These are phyloP conservation scores for Brachionus manjavacas DNA, from an alignment of 1,140 invertebrate genomes.

Conservation along the genomic window DNA sequence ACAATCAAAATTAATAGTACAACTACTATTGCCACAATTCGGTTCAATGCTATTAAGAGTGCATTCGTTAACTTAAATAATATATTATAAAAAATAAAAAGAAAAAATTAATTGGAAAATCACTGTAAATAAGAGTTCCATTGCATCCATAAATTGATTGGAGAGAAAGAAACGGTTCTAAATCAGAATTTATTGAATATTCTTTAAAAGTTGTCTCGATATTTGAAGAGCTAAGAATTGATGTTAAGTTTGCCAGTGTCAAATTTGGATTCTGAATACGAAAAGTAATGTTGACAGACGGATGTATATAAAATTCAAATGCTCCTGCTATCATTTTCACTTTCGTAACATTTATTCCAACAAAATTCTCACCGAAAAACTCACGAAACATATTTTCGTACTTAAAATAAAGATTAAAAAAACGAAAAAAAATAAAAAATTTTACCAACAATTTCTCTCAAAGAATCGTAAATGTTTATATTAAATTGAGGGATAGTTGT, in stretches of 20 bases:
- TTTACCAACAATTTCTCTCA: background rate
- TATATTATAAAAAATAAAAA: background rate
- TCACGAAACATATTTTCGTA: background rate
- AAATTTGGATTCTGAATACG: background rate
- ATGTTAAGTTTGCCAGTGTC: background rate
- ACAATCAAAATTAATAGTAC: background rate
- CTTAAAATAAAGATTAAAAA: background rate
- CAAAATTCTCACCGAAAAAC: background rate
- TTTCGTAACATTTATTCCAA: background rate
- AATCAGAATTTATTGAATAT: background rate
- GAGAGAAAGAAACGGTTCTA: background rate
- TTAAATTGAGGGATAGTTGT: background rate
- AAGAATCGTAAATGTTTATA: background rate
- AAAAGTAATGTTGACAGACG: background rate
- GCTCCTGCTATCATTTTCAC: background rate
- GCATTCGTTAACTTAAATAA: background rate
- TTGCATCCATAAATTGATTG: background rate
- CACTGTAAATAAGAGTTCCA: background rate
- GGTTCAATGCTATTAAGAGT: background rate
- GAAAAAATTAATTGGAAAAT: background rate
- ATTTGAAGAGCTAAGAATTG: background rate
- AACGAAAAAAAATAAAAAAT: background rate
- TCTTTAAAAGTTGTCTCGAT: background rate
- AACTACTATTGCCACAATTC: background rate
- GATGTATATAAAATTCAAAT: background rate